Percentiles rank a stretch among this genome's conserved stretches.
phyloP scores from a whole-genome alignment of 30 jellyfish, hydroid and myxozoan species.

The Chrysaora quinquecirrha region DNA sequence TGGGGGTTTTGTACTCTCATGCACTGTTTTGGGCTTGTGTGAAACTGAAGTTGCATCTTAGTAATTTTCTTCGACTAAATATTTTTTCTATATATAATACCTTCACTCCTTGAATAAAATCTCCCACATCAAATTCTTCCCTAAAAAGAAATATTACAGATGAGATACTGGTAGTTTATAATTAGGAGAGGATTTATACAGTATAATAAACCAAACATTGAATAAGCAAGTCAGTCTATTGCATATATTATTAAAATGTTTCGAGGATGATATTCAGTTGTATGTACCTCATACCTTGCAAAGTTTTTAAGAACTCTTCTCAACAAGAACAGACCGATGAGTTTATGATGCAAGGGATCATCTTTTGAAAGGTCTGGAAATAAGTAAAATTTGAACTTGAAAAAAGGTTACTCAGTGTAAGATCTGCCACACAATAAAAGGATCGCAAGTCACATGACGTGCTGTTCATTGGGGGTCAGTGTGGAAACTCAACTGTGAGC shows the following conservation, averaged over 20 bases:
- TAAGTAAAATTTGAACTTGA: not conserved
- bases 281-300: no score
- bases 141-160: not conserved
- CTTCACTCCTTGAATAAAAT: not conserved
- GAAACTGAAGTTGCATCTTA: no score
- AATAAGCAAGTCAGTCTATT: no score
- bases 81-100: no score
- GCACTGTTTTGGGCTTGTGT: no score
- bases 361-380: constrained; percentile 32
- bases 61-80: no score
- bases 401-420: not conserved
- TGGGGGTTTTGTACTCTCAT: no score
- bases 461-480: not conserved
- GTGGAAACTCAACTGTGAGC: not conserved
- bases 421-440: not conserved
- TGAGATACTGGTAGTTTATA: no score
- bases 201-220: no score
- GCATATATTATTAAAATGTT: no score
- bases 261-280: no score
- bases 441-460: not conserved
- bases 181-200: no score
- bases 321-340: constrained; percentile 33
- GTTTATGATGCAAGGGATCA: constrained; percentile 48
- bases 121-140: not conserved
- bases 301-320: constrained; percentile 32